phyloP scores from a whole-genome alignment of 2,888 invertebrate species.

The Ornithoptera priamus region DNA sequence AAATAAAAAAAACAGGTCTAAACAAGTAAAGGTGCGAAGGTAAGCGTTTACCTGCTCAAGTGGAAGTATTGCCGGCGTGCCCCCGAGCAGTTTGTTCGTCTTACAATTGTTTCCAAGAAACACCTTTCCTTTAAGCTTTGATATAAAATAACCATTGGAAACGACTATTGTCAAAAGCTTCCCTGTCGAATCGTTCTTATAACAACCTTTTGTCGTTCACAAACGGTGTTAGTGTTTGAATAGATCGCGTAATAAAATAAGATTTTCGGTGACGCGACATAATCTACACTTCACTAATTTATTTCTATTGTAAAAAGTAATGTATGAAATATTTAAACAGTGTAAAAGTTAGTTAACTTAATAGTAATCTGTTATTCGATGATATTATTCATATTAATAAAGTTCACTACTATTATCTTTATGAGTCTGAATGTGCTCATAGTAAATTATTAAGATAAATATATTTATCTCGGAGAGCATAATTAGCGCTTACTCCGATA shows the following conservation, averaged over 20 bases:
- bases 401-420: too few species aligned
- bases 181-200: slow-evolving; percentile 10
- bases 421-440: too few species aligned
- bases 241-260: slow-evolving; percentile 4
- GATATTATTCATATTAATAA: too few species aligned
- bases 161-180: slow-evolving; percentile 16
- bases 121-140: slow-evolving; percentile 7
- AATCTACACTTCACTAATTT: neutral
- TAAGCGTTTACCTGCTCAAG: slow-evolving; percentile 38
- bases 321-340: neutral
- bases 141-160: slow-evolving; percentile 20
- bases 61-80: slow-evolving; percentile 20
- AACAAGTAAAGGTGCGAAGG: slow-evolving; percentile 23
- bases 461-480: too few species aligned
- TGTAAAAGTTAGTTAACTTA: neutral
- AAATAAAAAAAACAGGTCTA: slow-evolving; percentile 17
- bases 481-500: too few species aligned
- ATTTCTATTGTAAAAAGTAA: neutral
- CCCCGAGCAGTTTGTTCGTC: slow-evolving; percentile 12
- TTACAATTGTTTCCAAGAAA: slow-evolving; percentile 22
- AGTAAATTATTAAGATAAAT: too few species aligned
- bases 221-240: slow-evolving; percentile 5
- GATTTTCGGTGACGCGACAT: slow-evolving; percentile 1
- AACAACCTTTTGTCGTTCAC: slow-evolving; percentile 10
- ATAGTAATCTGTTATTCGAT: too few species aligned